Base-by-base conservation (phyloP, 2,797 vertebrate species). In the Salmo trutta region DNA sequence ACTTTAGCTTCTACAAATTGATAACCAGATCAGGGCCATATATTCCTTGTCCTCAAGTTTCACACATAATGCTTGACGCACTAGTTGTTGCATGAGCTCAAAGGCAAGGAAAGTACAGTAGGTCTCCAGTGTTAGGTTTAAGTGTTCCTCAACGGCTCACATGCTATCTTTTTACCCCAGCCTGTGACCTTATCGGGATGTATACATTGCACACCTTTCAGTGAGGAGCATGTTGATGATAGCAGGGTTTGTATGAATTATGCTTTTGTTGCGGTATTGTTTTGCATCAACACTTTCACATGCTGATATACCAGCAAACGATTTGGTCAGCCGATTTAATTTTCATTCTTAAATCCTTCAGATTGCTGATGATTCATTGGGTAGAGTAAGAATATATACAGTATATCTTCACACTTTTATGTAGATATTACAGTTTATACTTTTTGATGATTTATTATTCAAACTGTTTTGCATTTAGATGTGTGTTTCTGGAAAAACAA, bases 131-230 rank as follows among this genome's bases (percentile, higher is more conserved):
- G 56, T 77, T 69, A 31, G 74, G 17, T 77, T 80, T 21, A 68
- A 69, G 27, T 65, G 73, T 79, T 80, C 77, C 59, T 21, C 65
- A 71, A 52, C 69, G 19, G 54, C 71, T 85, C 56, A 81, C 31
- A 80, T 72, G 52, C 74, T n/a, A 19, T 21, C 75, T 4, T 71
- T 53, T 41, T 76, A 73, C 79, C 71, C 69, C 59, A 68, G 53
- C 79, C 62, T 78, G 10, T 82, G 51, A 77, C 59, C 52, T 52
- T 24, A 67, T 78, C 24, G 59, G 79, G 75, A 79, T 83, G 71
- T 77, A 62, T 71, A 75, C 59, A 84, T 56, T 47, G 65, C 77
- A 81, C 83, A 74, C 76, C 77, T 86, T 83, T 85, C 29, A 78
- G n/a, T 73, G 70, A 62, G 64, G 73, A 82, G 70, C 76, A 73